phyloP scores from a whole-genome alignment of 2,113 vertebrate species.

The human (Homo sapiens) region GRCh38 chrX:40774501-40775000 shows the following conservation, averaged over 20 bases:
- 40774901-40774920: neutral
- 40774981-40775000: neutral
- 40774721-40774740: neutral
- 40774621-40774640: slow-evolving; percentile 1
- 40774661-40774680: neutral
- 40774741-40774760: neutral
- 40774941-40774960: slow-evolving; percentile 17
- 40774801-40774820: slow-evolving; percentile 43
- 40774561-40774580: neutral
- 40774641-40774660: slow-evolving; percentile 10
- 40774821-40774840: neutral
- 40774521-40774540: neutral
- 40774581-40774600: neutral
- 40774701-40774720: neutral
- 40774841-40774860: too few species aligned
- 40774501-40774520: neutral
- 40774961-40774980: neutral
- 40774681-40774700: neutral
- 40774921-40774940: neutral
- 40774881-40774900: slow-evolving; percentile 2
- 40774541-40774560: neutral
- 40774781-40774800: neutral
- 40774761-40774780: neutral
- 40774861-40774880: neutral
- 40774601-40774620: neutral